A percentile compares a stretch with the other conserved stretches of the same genome.
Evolutionary conservation across 2,797 vertebrate genomes (phyloP).

Genomic region (Dryobates pubescens): DNA sequence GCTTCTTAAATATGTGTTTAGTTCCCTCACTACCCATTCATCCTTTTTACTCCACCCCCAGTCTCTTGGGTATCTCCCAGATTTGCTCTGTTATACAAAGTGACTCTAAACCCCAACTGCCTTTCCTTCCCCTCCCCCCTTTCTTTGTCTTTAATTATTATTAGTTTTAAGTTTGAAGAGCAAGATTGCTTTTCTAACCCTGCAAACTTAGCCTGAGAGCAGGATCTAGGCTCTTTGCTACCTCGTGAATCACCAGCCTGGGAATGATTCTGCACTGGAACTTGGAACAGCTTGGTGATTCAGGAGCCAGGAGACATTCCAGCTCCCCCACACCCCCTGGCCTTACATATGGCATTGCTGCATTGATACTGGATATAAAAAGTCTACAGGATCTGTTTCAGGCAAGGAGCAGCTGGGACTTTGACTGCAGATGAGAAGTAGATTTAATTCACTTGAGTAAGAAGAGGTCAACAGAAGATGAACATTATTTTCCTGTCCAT

Average conservation of each 20-base stretch:
- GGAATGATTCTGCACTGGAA: not conserved
- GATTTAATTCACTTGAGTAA: slow-evolving; percentile 25
- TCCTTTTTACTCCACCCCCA: not conserved
- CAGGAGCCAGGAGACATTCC: slow-evolving; percentile 26
- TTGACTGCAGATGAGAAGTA: slow-evolving; percentile 49
- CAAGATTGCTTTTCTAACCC: not conserved
- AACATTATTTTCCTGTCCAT: slow-evolving; percentile 35
- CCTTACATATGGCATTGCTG: slow-evolving; percentile 30
- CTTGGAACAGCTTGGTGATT: slow-evolving; percentile 24
- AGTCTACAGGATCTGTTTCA: slow-evolving; percentile 34
- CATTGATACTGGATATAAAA: slow-evolving; percentile 48
- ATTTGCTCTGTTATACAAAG: not conserved
- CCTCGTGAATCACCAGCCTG: slow-evolving; percentile 14
- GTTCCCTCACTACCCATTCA: not conserved
- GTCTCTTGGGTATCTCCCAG: not conserved
- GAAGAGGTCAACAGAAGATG: slow-evolving; percentile 15
- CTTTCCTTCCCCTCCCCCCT: too few species aligned
- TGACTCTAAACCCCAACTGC: not conserved
- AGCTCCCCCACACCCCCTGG: slow-evolving; percentile 11
- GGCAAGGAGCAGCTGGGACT: slow-evolving; percentile 52
- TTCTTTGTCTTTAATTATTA: not conserved
- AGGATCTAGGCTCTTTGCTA: not conserved
- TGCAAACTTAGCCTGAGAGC: not conserved
- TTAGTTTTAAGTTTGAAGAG: not conserved
- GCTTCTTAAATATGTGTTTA: not conserved